phyloP scores from a whole-genome alignment of 2,797 vertebrate genomes.

The Anas georgica region DNA sequence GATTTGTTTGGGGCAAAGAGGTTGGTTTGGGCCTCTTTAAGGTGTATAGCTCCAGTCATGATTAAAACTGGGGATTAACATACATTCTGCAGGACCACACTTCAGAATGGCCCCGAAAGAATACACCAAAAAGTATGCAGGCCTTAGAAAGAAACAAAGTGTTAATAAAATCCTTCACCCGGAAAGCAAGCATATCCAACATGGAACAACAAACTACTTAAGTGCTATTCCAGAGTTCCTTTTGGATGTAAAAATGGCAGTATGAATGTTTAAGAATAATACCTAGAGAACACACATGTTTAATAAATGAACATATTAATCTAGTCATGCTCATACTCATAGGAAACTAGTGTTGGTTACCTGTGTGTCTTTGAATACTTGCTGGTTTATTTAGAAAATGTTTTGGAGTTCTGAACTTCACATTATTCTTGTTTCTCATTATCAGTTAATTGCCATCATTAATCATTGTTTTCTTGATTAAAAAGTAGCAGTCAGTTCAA shows the following conservation, averaged over 20 bases:
- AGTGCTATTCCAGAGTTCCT: not conserved
- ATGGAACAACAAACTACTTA: not conserved
- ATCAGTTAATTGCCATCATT: constrained; percentile 69
- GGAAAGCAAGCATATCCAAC: not conserved
- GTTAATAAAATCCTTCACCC: not conserved
- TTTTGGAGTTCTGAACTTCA: constrained; percentile 50
- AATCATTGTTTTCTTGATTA: constrained; percentile 72
- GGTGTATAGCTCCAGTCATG: not conserved
- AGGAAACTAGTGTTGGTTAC: not conserved
- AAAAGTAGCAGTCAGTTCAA: constrained; percentile 67
- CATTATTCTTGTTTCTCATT: constrained; percentile 62
- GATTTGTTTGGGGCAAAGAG: no score
- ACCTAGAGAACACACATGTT: not conserved
- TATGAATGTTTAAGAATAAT: not conserved
- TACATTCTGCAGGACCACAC: not conserved
- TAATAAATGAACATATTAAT: not conserved
- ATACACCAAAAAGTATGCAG: not conserved
- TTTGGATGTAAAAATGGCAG: not conserved
- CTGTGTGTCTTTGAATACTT: not conserved
- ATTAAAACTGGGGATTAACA: not conserved
- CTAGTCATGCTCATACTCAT: not conserved
- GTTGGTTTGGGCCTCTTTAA: not conserved
- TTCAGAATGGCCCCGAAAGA: not conserved
- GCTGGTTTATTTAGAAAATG: constrained; percentile 35
- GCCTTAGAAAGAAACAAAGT: not conserved